Conservation (phyloP, 2,888 invertebrate species). For the Hemicrepidius hirtus region DNA sequence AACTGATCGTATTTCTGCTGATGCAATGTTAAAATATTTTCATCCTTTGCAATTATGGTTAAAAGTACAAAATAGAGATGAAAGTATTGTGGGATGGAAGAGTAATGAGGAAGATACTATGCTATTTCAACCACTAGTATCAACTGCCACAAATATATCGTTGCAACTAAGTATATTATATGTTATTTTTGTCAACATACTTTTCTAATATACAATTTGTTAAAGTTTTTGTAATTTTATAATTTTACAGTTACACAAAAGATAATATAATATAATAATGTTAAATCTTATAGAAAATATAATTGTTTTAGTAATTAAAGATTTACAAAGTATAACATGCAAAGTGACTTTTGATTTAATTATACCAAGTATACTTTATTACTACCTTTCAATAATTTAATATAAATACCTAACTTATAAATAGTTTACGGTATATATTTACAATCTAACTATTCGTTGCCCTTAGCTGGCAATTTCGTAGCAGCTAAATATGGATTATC, state of each 20-base stretch:
- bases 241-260: neutral
- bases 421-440: neutral
- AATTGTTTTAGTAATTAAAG: neutral
- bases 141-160: slow-evolving; percentile 37
- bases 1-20: slow-evolving; percentile 83
- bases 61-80: slow-evolving; percentile 82
- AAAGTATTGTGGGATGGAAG: slow-evolving; percentile 85
- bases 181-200: neutral
- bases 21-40: slow-evolving; percentile 87
- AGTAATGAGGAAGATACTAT: slow-evolving; percentile 80
- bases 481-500: slow-evolving; percentile 84
- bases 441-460: slow-evolving; percentile 28
- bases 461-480: slow-evolving; percentile 69
- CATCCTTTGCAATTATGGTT: slow-evolving; percentile 87
- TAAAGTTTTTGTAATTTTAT: slow-evolving; percentile 7
- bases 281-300: neutral
- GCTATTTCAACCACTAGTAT: slow-evolving; percentile 71
- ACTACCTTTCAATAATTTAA: neutral
- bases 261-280: neutral
- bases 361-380: neutral
- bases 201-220: neutral
- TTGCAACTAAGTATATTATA: neutral
- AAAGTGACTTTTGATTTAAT: neutral
- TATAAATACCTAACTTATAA: neutral
- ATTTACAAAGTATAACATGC: neutral